Evolutionary conservation across 2,888 invertebrate species (phyloP).

Genomic region (Euzetes globulus): DNA sequence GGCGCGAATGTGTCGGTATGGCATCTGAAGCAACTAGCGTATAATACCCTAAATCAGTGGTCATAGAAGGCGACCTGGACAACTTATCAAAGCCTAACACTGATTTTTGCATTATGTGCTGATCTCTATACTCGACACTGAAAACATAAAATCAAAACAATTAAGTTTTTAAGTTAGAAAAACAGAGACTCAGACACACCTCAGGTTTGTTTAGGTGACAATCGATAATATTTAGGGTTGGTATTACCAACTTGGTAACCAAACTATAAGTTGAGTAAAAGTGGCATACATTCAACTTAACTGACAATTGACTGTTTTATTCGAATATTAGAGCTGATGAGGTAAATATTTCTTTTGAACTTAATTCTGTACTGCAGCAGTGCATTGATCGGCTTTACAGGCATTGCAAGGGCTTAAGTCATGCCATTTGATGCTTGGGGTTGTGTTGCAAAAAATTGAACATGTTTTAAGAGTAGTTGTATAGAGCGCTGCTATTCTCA

Average conservation of each 20-base stretch:
- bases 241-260: no score
- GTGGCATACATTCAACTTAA: no score
- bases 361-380: not conserved
- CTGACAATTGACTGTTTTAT: not conserved
- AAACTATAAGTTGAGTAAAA: no score
- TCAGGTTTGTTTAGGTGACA: no score
- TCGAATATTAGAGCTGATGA: not conserved
- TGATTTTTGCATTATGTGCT: not conserved
- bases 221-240: no score
- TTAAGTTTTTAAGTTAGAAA: no score
- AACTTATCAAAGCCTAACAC: not conserved
- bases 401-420: not conserved
- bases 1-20: not conserved
- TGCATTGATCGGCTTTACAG: not conserved
- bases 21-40: constrained; percentile 6
- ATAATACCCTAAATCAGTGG: constrained; percentile 6
- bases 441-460: not conserved
- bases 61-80: not conserved
- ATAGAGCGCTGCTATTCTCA: not conserved
- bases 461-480: not conserved
- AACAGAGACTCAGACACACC: no score
- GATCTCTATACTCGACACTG: not conserved
- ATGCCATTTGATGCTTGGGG: not conserved
- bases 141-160: not conserved
- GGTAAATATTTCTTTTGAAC: not conserved